Evolutionary conservation across 2,113 vertebrate species (phyloP).

Genomic region (Antidorcas marsupialis): DNA sequence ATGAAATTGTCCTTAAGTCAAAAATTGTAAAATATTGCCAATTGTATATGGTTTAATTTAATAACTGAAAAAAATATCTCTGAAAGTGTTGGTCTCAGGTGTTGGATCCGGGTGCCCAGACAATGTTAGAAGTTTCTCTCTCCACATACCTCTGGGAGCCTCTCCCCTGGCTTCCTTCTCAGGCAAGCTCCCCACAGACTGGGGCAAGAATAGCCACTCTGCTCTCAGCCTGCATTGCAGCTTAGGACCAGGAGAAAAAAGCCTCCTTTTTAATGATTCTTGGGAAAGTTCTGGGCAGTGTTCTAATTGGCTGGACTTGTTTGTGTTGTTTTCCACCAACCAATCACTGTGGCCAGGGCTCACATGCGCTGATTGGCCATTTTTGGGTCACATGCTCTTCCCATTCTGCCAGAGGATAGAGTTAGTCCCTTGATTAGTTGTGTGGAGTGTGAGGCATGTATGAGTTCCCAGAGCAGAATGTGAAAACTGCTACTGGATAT

Average conservation of each 20-base stretch:
- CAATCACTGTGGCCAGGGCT: neutral
- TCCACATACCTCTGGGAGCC: neutral
- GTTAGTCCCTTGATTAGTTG: neutral
- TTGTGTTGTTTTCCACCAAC: neutral
- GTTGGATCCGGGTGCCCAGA: neutral
- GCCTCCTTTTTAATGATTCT: neutral
- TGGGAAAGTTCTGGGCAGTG: neutral
- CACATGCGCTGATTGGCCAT: neutral
- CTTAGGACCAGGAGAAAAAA: neutral
- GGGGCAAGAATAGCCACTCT: neutral
- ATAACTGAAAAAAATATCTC: neutral
- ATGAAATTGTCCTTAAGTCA: neutral
- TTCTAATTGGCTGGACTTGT: neutral
- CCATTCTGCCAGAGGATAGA: neutral
- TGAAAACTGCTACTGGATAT: neutral
- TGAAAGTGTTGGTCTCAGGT: neutral
- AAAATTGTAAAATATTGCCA: neutral
- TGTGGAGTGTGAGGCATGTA: neutral
- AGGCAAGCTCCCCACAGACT: neutral
- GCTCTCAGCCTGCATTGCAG: neutral
- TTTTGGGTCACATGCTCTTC: neutral
- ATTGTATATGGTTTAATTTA: neutral
- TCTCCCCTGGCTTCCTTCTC: neutral
- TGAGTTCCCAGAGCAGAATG: neutral
- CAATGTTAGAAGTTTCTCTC: neutral